Percentiles rank a stretch among this genome's conserved stretches.
Conservation (phyloP, 1,140 invertebrate genomes). For the Drosophila tristis region DNA sequence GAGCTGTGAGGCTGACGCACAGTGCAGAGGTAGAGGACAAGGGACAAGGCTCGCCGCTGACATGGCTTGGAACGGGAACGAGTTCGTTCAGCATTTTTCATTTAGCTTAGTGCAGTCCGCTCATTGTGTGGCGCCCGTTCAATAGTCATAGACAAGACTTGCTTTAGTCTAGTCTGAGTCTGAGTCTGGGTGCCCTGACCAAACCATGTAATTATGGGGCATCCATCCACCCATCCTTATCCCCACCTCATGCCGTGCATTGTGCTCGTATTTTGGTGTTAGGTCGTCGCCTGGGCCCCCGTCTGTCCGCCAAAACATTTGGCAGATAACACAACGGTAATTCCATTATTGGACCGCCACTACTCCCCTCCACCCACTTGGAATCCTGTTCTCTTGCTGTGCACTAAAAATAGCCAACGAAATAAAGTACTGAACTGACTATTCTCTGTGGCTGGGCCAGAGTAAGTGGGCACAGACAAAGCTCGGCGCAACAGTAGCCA, state of each 20-base stretch:
- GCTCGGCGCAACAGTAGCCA: slow-evolving; percentile 51
- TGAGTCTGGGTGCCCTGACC: slow-evolving; percentile 22
- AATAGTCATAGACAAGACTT: slow-evolving; percentile 56
- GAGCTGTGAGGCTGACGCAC: slow-evolving; percentile 36
- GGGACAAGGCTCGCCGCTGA: not conserved
- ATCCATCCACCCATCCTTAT: not conserved
- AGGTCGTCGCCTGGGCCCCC: slow-evolving; percentile 37
- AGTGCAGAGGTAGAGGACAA: not conserved
- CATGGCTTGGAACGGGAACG: slow-evolving; percentile 7
- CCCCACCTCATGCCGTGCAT: slow-evolving; percentile 19
- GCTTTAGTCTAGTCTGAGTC: slow-evolving; percentile 9
- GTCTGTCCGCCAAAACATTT: slow-evolving; percentile 66
- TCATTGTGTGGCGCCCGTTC: slow-evolving; percentile 59
- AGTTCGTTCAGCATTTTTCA: slow-evolving; percentile 65
- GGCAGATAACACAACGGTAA: slow-evolving; percentile 66
- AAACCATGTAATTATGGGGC: slow-evolving; percentile 54
- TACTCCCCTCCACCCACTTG: slow-evolving; percentile 1
- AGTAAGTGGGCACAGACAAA: slow-evolving; percentile 3
- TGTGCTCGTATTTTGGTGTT: slow-evolving; percentile 48
- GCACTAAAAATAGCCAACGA: slow-evolving; percentile 43
- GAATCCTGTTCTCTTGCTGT: slow-evolving; percentile 13
- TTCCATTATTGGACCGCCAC: slow-evolving; percentile 61
- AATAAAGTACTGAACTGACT: slow-evolving; percentile 28
- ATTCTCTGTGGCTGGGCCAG: not conserved
- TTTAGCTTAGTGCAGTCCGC: slow-evolving; percentile 73